Base-by-base conservation (phyloP, 2,888 invertebrate species). In the Brachycybe producta region DNA sequence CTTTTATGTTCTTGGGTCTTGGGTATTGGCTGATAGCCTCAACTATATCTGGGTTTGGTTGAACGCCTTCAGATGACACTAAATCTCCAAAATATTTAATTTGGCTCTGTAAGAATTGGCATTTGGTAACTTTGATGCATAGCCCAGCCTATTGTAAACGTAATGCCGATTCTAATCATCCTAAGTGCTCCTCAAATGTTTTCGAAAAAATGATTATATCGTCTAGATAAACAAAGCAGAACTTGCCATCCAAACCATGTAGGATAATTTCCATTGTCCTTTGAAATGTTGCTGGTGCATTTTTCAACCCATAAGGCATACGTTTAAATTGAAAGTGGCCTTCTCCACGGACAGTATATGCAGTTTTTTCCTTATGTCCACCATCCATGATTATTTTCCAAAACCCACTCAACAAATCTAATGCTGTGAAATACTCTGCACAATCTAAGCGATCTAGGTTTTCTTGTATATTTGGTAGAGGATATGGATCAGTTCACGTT, bases 181-280 rank as follows among this genome's bases (percentile, higher is more conserved):
- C 2, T 11, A 45, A 23, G 5, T 19, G 34, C 23, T 45, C 45
- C 2, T 34, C 5, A 5, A 7, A 3, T 3, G 2, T 3, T 1
- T 45, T 45, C 5, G 15, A 8, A 21, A 23, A 32, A 1, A 45
- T 19, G 4, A 45, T 5, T 1, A 45, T 13, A 45, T 45, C 45
- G 34, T 45, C 45, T 8, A 45, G 30, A 15, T 26, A 45, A 1
- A 17, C 45, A 2, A 21, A 32, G 15, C 8, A 15, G 23, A 30
- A 23, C 23, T 45, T 45, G 13, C 45, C 45, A 8, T 34, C 11
- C 13, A 19, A 34, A 21, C 40, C 51, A 17, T 46, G 24, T 8
- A 63, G 45, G 2, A 61, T 55, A 23, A 24, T 4, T 11, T 52
- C 44, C 39, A 49, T 51, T 23, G 47, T 3, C 8, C 45, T 2